phyloP scores from a whole-genome alignment of 2,113 vertebrate genomes.

The Paraplagusia blochii region DNA sequence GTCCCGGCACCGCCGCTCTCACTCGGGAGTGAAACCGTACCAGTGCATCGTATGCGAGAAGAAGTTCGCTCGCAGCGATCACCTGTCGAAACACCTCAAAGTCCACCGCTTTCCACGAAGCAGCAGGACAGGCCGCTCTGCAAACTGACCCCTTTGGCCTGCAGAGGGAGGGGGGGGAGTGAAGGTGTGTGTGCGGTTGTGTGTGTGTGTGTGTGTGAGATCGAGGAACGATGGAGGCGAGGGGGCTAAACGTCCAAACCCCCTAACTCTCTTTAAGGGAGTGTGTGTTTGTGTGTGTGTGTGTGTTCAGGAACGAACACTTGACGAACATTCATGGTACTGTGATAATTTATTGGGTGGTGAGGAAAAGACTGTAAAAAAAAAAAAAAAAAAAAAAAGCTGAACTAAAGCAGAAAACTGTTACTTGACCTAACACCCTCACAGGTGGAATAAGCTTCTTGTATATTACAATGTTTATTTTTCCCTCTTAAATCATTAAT shows the following conservation, averaged over 20 bases:
- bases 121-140: constrained; percentile 84
- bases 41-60: constrained; percentile 96
- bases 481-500: constrained; percentile 56
- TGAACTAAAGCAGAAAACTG: constrained; percentile 59
- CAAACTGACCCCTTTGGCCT: constrained; percentile 81
- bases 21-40: constrained; percentile 97
- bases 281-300: constrained; percentile 29
- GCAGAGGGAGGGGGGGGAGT: not conserved
- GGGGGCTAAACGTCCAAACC: constrained; percentile 32
- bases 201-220: not conserved
- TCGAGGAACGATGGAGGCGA: constrained; percentile 30
- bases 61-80: constrained; percentile 98
- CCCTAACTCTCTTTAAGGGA: constrained; percentile 50
- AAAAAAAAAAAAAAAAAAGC: no score
- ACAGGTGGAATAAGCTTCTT: constrained; percentile 69
- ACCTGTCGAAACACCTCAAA: constrained; percentile 99
- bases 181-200: constrained; percentile 3
- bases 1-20: constrained; percentile 93
- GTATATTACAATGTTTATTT: constrained; percentile 60
- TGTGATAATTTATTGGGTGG: constrained; percentile 88
- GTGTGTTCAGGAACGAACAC: constrained; percentile 44
- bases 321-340: constrained; percentile 67
- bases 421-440: constrained; percentile 74
- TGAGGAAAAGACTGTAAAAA: constrained; percentile 61
- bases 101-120: constrained; percentile 97